Base-by-base conservation (phyloP, 2,797 vertebrate genomes). In the Labroides dimidiatus region DNA sequence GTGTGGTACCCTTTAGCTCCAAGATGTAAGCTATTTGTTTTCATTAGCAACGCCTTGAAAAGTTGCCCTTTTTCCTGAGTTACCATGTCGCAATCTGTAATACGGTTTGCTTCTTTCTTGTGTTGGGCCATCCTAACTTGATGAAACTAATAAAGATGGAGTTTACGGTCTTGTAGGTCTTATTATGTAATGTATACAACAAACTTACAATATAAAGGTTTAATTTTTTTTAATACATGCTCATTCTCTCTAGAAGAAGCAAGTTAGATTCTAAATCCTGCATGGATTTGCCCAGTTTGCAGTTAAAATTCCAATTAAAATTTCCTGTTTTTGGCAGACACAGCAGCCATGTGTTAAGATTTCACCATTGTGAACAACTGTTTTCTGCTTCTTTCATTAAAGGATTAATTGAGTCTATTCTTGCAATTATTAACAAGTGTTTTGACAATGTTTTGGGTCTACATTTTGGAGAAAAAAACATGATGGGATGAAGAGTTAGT, bases 1-100 rank as follows among this genome's bases (percentile, higher is more conserved):
- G 51, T 56, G 78, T 64, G 39, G 23, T 80, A 82, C 68, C 73
- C 69, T 89, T 81, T 84, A 72, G 75, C 71, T 64, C 6, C 8
- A 44, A 2, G 14, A 71, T 69, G 39, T 61, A 69, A 75, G 80
- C 75, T 61, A 80, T 87, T 90, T 90, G 81, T 87, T 90, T 84
- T 86, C 77, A 88, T 89, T 80, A 82, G 64, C 20, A 64, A 48
- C 19, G 4, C 30, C 64, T 75, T 81, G 73, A 80, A 71, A 81
- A 58, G 71, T 72, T 72, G 72, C 71, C 80, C 70, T 80, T 82
- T 84, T 77, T 76, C 69, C 69, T 82, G 52, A 84, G 86, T 78
- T 69, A 61, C 72, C 69, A 33, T 64, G 55, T 81, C 56, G 55
- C 24, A 42, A 44, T 15, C 30, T 58, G 16, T 45, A 16, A 15